Base-by-base conservation (phyloP, 2,888 invertebrate genomes). In the Apoda limacodes region DNA sequence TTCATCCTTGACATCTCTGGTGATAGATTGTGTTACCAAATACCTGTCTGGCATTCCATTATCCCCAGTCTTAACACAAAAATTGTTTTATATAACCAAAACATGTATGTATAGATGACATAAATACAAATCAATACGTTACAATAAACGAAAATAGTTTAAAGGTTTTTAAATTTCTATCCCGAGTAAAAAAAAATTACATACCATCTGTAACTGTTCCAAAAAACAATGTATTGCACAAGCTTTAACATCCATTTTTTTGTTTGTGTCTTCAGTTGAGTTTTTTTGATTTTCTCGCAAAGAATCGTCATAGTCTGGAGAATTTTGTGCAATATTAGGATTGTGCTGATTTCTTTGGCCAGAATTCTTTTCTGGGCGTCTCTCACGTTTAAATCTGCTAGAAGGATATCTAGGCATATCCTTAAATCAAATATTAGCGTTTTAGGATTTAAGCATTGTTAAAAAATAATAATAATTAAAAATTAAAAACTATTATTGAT, bases 161-260 rank as follows among this genome's bases (percentile, higher is more conserved):
- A 14, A 4, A 21, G 26, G n/a, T 11, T 28, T 9, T n/a, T 13
- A 23, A 13, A n/a, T n/a, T n/a, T n/a, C 14, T 14, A 9, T 13
- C 25, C 1, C 13, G 9, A 17, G 2, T 6, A 15, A 9, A 22
- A 17, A 6, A 28, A 15, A 26, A 33, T 40, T 33, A 46, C 63
- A 60, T 65, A 88, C 90, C 85, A 88, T 82, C 49, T 87, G 84
- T 39, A 89, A 57, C 55, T 87, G 84, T 35, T 85, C 83, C 52
- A 90, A 83, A 50, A 90, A 85, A 51, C 90, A 91, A 39, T 89
- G 87, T 12, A 87, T 59, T 2, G 86, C 76, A 47, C 90, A 90
- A 34, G 71, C 65, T 35, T 67, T 74, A 4, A 51, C 57, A 3
- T 60, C 53, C 6, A 37, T 41, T 7, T 60, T 60, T 3, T 58